Evolutionary conservation across 1,140 invertebrate genomes (phyloP).

Genomic region (Drosophila punjabiensis): DNA sequence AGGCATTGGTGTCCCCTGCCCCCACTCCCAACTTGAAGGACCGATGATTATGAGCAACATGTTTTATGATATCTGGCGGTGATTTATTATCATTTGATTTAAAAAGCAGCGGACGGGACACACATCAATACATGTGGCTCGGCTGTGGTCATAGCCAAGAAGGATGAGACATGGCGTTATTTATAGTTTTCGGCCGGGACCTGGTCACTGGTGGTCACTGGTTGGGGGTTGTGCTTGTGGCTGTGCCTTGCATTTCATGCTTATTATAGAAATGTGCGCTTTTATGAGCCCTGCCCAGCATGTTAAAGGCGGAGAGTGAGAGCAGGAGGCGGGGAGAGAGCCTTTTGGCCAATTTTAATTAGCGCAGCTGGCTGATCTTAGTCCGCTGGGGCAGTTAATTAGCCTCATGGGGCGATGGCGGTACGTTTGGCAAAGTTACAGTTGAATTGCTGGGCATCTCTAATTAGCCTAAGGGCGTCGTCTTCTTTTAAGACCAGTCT

Average conservation of each 20-base stretch:
- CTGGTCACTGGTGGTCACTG: constrained; percentile 11
- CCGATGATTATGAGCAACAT: constrained; percentile 79
- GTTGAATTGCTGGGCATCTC: constrained; percentile 10
- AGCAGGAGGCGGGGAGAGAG: background rate
- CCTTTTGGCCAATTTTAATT: constrained; percentile 77
- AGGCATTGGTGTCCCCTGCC: background rate
- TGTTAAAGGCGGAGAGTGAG: constrained; percentile 44
- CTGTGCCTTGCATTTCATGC: constrained; percentile 64
- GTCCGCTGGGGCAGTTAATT: constrained; percentile 49
- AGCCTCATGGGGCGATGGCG: constrained; percentile 37
- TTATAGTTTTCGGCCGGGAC: constrained; percentile 71
- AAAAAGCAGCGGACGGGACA: constrained; percentile 84
- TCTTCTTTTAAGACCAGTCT: background rate
- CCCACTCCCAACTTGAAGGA: constrained; percentile 7
- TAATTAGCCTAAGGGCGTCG: constrained; percentile 33
- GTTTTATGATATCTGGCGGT: constrained; percentile 85
- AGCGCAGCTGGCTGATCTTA: constrained; percentile 47
- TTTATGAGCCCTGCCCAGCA: constrained; percentile 70
- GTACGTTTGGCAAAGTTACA: constrained; percentile 53
- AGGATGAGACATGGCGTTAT: constrained; percentile 66
- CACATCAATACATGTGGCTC: constrained; percentile 73
- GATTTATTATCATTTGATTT: constrained; percentile 85
- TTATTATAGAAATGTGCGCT: constrained; percentile 77
- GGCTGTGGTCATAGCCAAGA: constrained; percentile 31
- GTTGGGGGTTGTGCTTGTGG: background rate